Percentiles rank a stretch among this genome's conserved stretches.
phyloP scores from a whole-genome alignment of 2,797 vertebrate species.

The Myotis planiceps region DNA sequence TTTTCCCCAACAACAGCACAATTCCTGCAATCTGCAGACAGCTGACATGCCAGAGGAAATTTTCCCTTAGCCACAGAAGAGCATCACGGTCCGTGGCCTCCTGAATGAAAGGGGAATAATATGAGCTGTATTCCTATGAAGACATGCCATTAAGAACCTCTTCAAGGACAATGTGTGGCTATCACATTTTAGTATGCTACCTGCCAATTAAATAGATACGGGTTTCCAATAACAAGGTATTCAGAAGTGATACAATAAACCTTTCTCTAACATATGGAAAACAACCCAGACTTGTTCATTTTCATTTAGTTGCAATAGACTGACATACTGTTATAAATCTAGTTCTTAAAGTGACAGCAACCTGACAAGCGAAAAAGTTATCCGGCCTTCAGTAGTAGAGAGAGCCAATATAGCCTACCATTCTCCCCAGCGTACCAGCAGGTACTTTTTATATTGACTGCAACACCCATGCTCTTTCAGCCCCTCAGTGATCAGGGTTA shows the following conservation, averaged over 20 bases:
- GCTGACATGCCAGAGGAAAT: neutral
- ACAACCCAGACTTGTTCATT: conserved; percentile 14
- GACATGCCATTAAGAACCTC: neutral
- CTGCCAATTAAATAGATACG: conserved; percentile 31
- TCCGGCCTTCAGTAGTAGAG: conserved; percentile 31
- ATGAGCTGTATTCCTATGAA: neutral
- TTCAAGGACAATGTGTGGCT: neutral
- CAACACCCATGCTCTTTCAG: conserved; percentile 50
- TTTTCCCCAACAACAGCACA: neutral
- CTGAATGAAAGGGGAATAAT: neutral
- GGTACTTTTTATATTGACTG: conserved; percentile 14
- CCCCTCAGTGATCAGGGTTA: neutral
- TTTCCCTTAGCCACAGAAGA: neutral
- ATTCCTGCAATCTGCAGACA: neutral
- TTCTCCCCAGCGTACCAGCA: neutral
- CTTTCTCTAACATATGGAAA: conserved; percentile 20
- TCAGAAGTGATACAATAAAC: neutral
- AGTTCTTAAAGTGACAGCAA: conserved; percentile 59
- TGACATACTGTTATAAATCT: conserved; percentile 57
- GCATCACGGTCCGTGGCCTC: neutral
- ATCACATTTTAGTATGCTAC: conserved; percentile 1
- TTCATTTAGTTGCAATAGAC: conserved; percentile 56
- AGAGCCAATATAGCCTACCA: neutral
- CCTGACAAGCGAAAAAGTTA: conserved; percentile 57
- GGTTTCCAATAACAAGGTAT: conserved; percentile 33